Percentiles rank a stretch among this genome's conserved stretches.
Conservation (phyloP, 2,888 invertebrate genomes). For the Hetaerina titia region DNA sequence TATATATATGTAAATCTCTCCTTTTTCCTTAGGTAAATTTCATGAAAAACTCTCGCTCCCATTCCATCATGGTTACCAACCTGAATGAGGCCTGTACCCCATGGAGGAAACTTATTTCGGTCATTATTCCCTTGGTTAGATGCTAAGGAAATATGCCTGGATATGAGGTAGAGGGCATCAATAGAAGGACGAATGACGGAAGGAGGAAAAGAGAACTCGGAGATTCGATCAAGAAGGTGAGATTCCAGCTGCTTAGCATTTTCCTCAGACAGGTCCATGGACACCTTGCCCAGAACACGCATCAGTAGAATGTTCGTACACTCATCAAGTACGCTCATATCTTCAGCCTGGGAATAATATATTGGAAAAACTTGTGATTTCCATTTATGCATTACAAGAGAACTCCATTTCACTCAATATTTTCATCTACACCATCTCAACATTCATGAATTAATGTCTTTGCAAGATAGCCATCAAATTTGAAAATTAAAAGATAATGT, state of each 20-base stretch:
- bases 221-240: constrained; percentile 1
- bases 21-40: too few relatives aligned
- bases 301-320: background rate
- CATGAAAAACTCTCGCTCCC: too few relatives aligned
- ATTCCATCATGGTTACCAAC: background rate
- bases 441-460: too few relatives aligned
- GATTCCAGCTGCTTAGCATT: constrained; percentile 11
- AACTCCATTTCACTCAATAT: background rate
- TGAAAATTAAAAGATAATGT: too few relatives aligned
- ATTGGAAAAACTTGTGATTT: background rate
- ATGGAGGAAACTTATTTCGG: background rate
- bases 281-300: constrained; percentile 18
- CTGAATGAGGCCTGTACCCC: constrained; percentile 29
- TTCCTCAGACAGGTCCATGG: background rate
- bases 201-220: background rate
- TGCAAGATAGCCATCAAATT: too few relatives aligned
- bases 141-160: background rate
- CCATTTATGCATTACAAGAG: background rate
- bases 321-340: background rate
- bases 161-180: constrained; percentile 51
- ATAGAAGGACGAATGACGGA: constrained; percentile 29
- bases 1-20: too few relatives aligned
- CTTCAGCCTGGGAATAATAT: background rate
- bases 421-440: too few relatives aligned
- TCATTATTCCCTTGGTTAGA: background rate